phyloP scores from a whole-genome alignment of 2,797 vertebrate genomes.

The Artibeus jamaicensis region DNA sequence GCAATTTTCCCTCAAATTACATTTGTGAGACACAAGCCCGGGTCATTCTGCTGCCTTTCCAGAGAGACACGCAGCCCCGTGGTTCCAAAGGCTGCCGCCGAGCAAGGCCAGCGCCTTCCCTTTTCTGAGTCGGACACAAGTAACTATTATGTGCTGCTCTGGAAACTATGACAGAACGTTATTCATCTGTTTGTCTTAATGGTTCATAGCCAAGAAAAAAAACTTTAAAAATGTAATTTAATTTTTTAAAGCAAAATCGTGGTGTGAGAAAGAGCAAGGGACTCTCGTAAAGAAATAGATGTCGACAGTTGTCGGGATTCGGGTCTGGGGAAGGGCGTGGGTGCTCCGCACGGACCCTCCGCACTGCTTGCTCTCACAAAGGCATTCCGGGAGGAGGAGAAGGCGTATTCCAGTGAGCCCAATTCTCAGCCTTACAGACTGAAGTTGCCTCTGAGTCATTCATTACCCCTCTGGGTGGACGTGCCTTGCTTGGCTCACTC shows the following conservation, averaged over 20 bases:
- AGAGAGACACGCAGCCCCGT: not conserved
- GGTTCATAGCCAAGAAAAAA: slow-evolving; percentile 68
- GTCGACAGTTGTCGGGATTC: not conserved
- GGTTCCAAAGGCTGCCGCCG: slow-evolving; percentile 60
- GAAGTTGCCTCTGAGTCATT: not conserved
- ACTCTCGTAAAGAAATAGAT: not conserved
- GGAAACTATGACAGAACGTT: slow-evolving; percentile 79
- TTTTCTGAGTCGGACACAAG: slow-evolving; percentile 61
- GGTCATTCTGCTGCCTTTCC: slow-evolving; percentile 33
- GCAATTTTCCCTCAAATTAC: slow-evolving; percentile 59
- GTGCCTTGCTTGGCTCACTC: slow-evolving; percentile 18
- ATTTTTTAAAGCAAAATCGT: slow-evolving; percentile 37
- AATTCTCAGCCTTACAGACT: not conserved
- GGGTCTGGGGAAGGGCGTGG: not conserved
- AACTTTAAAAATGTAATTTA: slow-evolving; percentile 60
- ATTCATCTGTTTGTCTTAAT: slow-evolving; percentile 82
- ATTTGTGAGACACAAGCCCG: slow-evolving; percentile 19
- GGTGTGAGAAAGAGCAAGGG: not conserved
- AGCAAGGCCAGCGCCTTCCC: slow-evolving; percentile 69
- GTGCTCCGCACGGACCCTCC: not conserved
- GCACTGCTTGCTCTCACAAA: not conserved
- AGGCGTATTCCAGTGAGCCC: not conserved
- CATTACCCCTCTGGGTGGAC: not conserved
- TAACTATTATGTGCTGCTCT: slow-evolving; percentile 59
- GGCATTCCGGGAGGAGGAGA: not conserved